Evolutionary conservation across 2,888 invertebrate species (phyloP), one percentile per base, ranked within the genome.

Genomic region (Empis stercorea): DNA sequence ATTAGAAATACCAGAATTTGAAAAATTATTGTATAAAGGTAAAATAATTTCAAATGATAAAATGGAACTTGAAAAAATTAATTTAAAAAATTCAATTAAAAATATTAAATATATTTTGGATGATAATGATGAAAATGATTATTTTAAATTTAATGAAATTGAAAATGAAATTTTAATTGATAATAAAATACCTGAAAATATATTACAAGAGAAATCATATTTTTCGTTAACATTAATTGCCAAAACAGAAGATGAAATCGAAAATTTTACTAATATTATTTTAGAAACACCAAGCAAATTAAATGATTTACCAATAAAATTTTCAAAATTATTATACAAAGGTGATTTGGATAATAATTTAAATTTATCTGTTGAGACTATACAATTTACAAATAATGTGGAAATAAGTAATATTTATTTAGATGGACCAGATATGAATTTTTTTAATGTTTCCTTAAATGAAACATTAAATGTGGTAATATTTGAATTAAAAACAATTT

Each of bases 11-110:
- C 52, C 52, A 23, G 46, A 53, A 30, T 58, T 58, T 48, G 54
- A 56, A 27, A 48, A 55, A 41, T 44, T 52, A 1, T 16, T 54
- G 2, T 59, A 58, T 43, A 39, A 48, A 16, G 57, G 56, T 9
- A 46, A 45, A 13, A 11, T 57, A 1, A 54, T 49, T n/a, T 48
- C 47, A 32, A 45, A 47, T 30, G 43, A 51, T 44, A 44, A 43
- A 5, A 43, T 57, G 34, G 27, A 46, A 7, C n/a, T 57, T 27
- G 55, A 52, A 44, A 45, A 47, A 11, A 51, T 59, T 13, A 10
- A 34, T 17, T 48, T 59, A 23, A 47, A 44, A 36, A 40, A 37
- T 30, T 34, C 46, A 15, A 52, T 48, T 14, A 32, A 43, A 13
- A 46, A 46, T 42, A 49, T 50, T 13, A 30, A 41, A 4, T 51